Percentiles rank a stretch among this genome's conserved stretches.
These are phyloP conservation scores for Squalus acanthias DNA, from an alignment of 2,797 vertebrate species.

Conservation along the genomic window DNA sequence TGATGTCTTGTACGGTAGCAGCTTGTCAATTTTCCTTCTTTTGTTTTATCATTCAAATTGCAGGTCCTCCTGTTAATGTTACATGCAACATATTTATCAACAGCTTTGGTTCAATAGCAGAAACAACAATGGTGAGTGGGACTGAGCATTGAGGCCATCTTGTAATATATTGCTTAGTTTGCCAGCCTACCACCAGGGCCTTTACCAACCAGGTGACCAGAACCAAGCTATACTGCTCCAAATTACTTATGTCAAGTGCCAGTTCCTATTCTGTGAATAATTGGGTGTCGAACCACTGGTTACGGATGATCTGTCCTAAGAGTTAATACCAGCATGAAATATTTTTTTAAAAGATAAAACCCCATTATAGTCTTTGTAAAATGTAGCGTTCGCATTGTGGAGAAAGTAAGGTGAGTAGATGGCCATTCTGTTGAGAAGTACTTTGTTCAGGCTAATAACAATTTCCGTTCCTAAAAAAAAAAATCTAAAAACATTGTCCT, in stretches of 20 bases:
- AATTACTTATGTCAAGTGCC: conserved; percentile 41
- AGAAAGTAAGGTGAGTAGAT: neutral
- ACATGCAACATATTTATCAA: conserved; percentile 99
- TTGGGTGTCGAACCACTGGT: neutral
- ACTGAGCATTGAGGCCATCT: conserved; percentile 68
- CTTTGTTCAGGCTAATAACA: neutral
- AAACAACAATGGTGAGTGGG: conserved; percentile 97
- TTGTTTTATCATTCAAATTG: conserved; percentile 88
- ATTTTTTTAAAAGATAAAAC: neutral
- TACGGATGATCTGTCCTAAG: neutral
- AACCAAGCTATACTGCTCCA: conserved; percentile 42
- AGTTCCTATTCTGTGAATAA: neutral
- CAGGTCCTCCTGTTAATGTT: conserved; percentile 98
- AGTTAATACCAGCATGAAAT: neutral
- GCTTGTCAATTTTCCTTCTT: conserved; percentile 80
- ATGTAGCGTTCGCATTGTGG: neutral
- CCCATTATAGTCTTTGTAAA: neutral
- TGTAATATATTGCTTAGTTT: conserved; percentile 54
- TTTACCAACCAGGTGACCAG: neutral
- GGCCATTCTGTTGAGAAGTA: neutral
- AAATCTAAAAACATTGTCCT: neutral
- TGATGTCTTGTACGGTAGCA: conserved; percentile 63
- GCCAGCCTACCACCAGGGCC: conserved; percentile 48
- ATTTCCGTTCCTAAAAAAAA: neutral
- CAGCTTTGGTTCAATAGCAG: conserved; percentile 99